These are phyloP conservation scores for Rhinopithecus roxellana DNA, from an alignment of 2,113 vertebrate species.

Conservation along the genomic window DNA sequence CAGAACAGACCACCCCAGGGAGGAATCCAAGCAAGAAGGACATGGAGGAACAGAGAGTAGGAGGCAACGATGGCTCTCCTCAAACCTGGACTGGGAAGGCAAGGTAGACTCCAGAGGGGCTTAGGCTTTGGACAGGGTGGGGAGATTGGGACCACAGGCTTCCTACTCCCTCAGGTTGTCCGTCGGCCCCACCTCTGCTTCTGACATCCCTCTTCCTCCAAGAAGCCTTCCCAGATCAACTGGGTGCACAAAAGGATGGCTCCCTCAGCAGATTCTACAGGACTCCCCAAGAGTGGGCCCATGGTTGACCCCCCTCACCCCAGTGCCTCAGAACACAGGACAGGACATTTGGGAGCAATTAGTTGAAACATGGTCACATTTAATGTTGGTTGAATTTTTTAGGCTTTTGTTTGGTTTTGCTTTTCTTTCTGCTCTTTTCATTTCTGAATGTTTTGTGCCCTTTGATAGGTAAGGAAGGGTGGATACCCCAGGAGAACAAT, in stretches of 20 bases:
- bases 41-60: background rate
- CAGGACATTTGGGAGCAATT: background rate
- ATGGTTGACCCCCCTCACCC: accelerated
- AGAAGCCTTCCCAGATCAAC: background rate
- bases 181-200: background rate
- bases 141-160: background rate
- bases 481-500: background rate
- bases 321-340: background rate
- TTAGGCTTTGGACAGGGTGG: background rate
- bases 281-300: background rate
- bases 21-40: background rate
- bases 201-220: background rate
- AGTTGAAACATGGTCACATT: background rate
- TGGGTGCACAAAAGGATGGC: background rate
- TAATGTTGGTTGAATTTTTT: background rate
- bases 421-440: background rate
- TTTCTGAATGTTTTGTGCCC: background rate
- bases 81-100: background rate
- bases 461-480: background rate
- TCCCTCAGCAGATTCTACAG: background rate
- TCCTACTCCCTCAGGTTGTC: background rate
- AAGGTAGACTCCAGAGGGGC: background rate
- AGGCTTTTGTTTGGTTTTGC: background rate
- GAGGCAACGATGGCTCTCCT: no score
- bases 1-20: background rate